Conservation (phyloP, 2,888 invertebrate genomes). For the Dasysyrphus tricinctus region DNA sequence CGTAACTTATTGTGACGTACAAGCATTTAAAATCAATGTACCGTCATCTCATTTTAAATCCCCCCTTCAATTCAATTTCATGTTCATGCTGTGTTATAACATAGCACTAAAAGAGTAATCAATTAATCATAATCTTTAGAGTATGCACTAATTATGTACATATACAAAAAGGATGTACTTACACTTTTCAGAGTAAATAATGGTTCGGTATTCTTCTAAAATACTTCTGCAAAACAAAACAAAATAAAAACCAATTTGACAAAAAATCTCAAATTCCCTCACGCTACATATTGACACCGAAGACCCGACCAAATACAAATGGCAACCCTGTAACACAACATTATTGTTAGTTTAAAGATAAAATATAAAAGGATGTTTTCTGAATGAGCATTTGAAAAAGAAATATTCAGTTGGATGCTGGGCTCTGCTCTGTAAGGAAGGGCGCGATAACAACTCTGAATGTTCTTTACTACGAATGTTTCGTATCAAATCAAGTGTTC, state of each 20-base stretch:
- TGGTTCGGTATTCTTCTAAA: no score
- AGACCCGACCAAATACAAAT: neutral
- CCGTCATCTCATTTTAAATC: no score
- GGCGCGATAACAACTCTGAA: constrained; percentile 58
- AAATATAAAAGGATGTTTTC: constrained; percentile 71
- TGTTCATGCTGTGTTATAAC: no score
- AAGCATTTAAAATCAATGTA: no score
- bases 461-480: constrained; percentile 25
- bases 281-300: neutral
- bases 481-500: constrained; percentile 45
- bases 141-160: no score
- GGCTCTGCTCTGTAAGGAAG: constrained; percentile 62
- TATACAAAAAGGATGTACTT: no score
- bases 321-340: constrained; percentile 55
- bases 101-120: no score
- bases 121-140: no score
- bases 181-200: no score
- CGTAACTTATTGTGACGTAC: no score
- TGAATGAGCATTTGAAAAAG: constrained; percentile 61
- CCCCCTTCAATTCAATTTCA: no score
- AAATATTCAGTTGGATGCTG: constrained; percentile 72
- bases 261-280: neutral
- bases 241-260: neutral
- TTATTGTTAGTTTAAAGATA: constrained; percentile 60
- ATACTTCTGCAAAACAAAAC: neutral